A percentile compares a stretch with the other conserved stretches of the same genome.
Conservation (phyloP, 1,140 invertebrate genomes). For the Drosophila ercepeae region DNA sequence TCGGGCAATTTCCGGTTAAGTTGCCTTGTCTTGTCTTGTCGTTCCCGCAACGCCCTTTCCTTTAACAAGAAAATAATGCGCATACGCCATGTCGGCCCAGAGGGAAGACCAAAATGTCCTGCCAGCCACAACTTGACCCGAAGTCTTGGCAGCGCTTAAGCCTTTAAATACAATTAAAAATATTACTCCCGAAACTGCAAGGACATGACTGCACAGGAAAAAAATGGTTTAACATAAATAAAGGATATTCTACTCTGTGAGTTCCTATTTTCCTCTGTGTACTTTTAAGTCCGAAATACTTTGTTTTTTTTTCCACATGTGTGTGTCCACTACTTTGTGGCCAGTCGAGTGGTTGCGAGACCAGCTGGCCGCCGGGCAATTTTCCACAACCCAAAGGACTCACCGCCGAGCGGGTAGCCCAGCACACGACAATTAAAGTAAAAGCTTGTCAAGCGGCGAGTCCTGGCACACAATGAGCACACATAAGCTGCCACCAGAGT, state of each 20-base stretch:
- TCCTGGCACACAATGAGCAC: neutral
- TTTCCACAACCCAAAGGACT: slow-evolving; percentile 48
- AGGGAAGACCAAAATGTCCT: slow-evolving; percentile 8
- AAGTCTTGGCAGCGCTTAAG: slow-evolving; percentile 54
- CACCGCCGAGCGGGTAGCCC: slow-evolving; percentile 18
- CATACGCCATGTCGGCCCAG: slow-evolving; percentile 28
- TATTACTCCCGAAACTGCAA: slow-evolving; percentile 51
- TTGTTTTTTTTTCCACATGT: slow-evolving; percentile 14
- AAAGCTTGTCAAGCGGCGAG: slow-evolving; percentile 68
- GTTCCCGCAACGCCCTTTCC: neutral
- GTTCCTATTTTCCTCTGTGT: neutral
- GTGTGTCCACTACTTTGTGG: slow-evolving; percentile 52
- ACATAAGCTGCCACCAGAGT: slow-evolving; percentile 22
- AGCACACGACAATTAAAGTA: slow-evolving; percentile 77
- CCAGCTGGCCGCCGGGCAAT: slow-evolving; percentile 54
- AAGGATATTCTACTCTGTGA: too few relatives aligned
- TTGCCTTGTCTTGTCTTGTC: slow-evolving; percentile 17
- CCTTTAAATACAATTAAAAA: slow-evolving; percentile 81
- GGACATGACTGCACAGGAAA: slow-evolving; percentile 5
- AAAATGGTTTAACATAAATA: neutral
- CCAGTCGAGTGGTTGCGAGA: slow-evolving; percentile 58
- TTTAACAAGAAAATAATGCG: slow-evolving; percentile 38
- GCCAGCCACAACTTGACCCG: slow-evolving; percentile 39
- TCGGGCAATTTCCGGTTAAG: slow-evolving; percentile 31
- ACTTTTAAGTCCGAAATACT: neutral